A percentile compares a stretch with the other conserved stretches of the same genome.
phyloP scores from a whole-genome alignment of 2,888 invertebrate genomes.

The Lithodes maja region DNA sequence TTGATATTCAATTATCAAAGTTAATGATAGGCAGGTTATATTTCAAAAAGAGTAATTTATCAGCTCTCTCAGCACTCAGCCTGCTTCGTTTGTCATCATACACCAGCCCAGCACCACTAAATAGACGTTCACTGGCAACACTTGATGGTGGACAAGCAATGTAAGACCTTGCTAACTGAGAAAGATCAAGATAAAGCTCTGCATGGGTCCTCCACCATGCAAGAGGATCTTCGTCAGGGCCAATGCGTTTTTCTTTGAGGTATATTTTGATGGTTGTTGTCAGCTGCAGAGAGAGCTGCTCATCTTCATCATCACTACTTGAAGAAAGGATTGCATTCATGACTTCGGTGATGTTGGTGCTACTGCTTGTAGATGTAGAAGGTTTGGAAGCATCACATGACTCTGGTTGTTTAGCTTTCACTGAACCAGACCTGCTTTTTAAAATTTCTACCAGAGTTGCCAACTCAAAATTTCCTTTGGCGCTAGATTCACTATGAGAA shows the following conservation, averaged over 20 bases:
- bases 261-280: not conserved
- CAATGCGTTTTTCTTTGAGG: not conserved
- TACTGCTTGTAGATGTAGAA: constrained; percentile 5
- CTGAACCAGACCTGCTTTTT: not conserved
- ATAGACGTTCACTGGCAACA: constrained; percentile 10
- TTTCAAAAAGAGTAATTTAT: constrained; percentile 2
- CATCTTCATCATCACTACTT: constrained; percentile 29
- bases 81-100: not conserved
- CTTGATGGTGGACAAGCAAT: constrained; percentile 2
- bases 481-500: too few species aligned
- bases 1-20: not conserved
- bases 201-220: not conserved
- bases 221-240: not conserved
- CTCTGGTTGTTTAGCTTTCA: not conserved
- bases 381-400: not conserved
- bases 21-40: not conserved
- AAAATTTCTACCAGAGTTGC: not conserved
- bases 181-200: constrained; percentile 5
- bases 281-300: not conserved
- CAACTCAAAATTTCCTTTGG: too few species aligned
- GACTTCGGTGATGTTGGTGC: not conserved
- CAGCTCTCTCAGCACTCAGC: not conserved
- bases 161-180: constrained; percentile 3
- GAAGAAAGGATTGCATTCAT: constrained; percentile 27
- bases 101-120: constrained; percentile 10